Evolutionary conservation across 1,140 invertebrate genomes (phyloP), one percentile per base, ranked within the genome.

Genomic region (Drosophila nebulosa): DNA sequence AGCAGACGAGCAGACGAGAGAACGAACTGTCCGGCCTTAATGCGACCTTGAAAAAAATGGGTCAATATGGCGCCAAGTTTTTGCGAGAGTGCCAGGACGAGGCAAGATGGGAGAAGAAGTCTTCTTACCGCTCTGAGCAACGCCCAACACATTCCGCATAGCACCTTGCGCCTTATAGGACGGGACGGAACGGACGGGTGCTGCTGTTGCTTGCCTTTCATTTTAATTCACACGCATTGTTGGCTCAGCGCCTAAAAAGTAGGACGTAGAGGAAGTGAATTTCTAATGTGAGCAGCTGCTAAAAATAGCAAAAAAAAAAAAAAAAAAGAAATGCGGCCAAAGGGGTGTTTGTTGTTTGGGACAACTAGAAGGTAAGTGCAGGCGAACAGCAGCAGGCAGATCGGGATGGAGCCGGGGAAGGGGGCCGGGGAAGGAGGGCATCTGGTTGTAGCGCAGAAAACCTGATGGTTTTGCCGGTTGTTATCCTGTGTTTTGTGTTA

Each of bases 31-130:
- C 53, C n/a, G n/a, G 72, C 64, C 83, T 88, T 88, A 88, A 88
- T 88, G 83, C 80, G 83, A 89, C 84, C 89, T 88, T 84, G 89
- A 84, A 89, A 88, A 88, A 88, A 89, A 79, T 84, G 79, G 79
- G 84, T 78, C 83, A 79, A 89, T 75, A 81, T 77, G 78, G 72
- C 75, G 66, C 81, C 65, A 73, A 62, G 36, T 67, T 74, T 46
- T 18, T 46, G 16, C n/a, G 39, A 46, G 39, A 21, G 7, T 18
- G 39, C n/a, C n/a, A 46, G 39, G 14, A 16, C 14, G 14, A 6
- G 4, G 14, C 30, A 32, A 10, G 64, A 26, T 27, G 24, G 26
- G n/a, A 7, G n/a, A n/a, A 4, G 2, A n/a, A 7, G 32, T 63
- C 77, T 86, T 80, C 42, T 74, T 74, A 60, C 72, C 73, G 80